phyloP scores from a whole-genome alignment of 1,140 invertebrate genomes.

The Ceratoteleas bidentatus region DNA sequence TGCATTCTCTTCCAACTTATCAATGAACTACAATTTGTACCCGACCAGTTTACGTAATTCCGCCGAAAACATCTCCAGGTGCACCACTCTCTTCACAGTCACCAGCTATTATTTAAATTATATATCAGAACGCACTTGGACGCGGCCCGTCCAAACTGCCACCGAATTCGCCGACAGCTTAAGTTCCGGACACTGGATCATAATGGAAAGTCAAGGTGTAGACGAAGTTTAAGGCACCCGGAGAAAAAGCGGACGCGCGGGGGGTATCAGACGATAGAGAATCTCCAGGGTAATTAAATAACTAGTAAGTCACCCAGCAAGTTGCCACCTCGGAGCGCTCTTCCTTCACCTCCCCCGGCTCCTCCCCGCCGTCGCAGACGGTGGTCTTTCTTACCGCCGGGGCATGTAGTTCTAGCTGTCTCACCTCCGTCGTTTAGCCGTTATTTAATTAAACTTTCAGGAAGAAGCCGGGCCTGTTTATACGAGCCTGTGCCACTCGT shows the following conservation, averaged over 20 bases:
- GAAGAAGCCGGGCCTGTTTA: slow-evolving; percentile 65
- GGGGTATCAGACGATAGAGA: slow-evolving; percentile 63
- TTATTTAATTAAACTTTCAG: slow-evolving; percentile 71
- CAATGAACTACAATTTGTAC: too few relatives aligned
- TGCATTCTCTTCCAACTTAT: too few relatives aligned
- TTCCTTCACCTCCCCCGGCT: slow-evolving; percentile 33
- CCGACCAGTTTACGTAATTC: too few relatives aligned
- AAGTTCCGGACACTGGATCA: slow-evolving; percentile 47
- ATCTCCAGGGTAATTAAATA: slow-evolving; percentile 71
- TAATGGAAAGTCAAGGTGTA: slow-evolving; percentile 62
- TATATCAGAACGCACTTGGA: not conserved
- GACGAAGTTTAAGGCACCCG: slow-evolving; percentile 52
- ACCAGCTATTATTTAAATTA: too few relatives aligned
- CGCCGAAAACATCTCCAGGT: too few relatives aligned
- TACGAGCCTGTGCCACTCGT: slow-evolving; percentile 63
- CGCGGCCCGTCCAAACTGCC: slow-evolving; percentile 26
- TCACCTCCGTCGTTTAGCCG: slow-evolving; percentile 64
- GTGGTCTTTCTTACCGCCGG: slow-evolving; percentile 64
- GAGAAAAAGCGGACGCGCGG: slow-evolving; percentile 49
- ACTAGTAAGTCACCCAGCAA: slow-evolving; percentile 69
- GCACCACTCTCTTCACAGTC: too few relatives aligned
- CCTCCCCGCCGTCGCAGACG: slow-evolving; percentile 35
- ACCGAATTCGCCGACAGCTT: slow-evolving; percentile 40
- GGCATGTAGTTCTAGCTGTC: slow-evolving; percentile 67
- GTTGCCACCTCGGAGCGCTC: slow-evolving; percentile 69